These are phyloP conservation scores for Rotaria magnacalcarata DNA, from an alignment of 2,888 invertebrate species.

Conservation along the genomic window DNA sequence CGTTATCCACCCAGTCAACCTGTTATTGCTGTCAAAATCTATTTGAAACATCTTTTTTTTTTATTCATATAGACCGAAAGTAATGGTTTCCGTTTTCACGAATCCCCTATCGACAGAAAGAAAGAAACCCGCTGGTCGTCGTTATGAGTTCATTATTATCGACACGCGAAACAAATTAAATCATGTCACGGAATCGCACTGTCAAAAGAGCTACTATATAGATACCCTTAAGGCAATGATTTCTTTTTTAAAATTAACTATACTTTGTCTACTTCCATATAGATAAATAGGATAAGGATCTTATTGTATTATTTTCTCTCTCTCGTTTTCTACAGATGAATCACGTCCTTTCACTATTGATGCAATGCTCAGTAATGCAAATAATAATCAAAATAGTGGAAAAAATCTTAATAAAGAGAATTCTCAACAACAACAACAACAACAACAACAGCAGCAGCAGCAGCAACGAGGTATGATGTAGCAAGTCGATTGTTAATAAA, in stretches of 20 bases:
- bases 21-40: slow-evolving; percentile 26
- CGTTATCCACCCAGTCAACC: slow-evolving; percentile 25
- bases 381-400: neutral
- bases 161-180: slow-evolving; percentile 31
- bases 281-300: neutral
- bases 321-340: neutral
- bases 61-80: slow-evolving; percentile 19
- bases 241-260: slow-evolving; percentile 22
- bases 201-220: slow-evolving; percentile 12
- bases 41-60: slow-evolving; percentile 17
- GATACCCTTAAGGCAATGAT: slow-evolving; percentile 17
- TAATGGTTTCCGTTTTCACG: slow-evolving; percentile 26
- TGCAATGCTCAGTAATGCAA: neutral
- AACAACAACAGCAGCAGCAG: too few relatives aligned
- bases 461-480: neutral
- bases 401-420: slow-evolving; percentile 18
- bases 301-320: neutral
- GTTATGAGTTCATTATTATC: slow-evolving; percentile 31
- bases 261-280: slow-evolving; percentile 7
- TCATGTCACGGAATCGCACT: slow-evolving; percentile 26
- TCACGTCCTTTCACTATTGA: neutral
- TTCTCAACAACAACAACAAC: neutral
- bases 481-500: neutral
- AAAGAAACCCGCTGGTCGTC: slow-evolving; percentile 10
- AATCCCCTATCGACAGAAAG: slow-evolving; percentile 29